Percentiles rank a stretch among this genome's conserved stretches.
Evolutionary conservation across 1,140 invertebrate genomes (phyloP).

Genomic region (Tetragonula clypearis): DNA sequence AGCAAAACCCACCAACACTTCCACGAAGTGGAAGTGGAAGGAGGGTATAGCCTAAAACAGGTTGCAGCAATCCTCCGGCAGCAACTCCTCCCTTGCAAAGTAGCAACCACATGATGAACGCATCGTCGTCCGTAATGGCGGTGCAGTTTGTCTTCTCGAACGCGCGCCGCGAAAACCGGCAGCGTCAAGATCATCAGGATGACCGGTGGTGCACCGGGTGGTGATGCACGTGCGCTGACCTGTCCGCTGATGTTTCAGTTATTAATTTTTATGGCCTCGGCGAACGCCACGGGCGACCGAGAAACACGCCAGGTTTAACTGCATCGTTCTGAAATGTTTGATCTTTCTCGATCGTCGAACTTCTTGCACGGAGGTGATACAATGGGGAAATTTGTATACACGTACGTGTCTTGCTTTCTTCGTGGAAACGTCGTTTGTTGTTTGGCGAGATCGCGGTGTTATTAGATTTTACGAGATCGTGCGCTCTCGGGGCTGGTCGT

Average conservation of each 20-base stretch:
- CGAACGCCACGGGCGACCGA: neutral
- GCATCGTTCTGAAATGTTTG: neutral
- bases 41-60: neutral
- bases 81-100: constrained; percentile 2
- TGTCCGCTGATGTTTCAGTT: constrained; percentile 35
- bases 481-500: neutral
- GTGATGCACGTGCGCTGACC: neutral
- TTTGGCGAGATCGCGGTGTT: neutral
- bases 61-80: neutral
- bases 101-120: constrained; percentile 12
- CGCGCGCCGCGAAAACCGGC: constrained; percentile 13
- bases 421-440: neutral
- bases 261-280: constrained; percentile 44
- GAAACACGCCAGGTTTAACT: constrained; percentile 17
- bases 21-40: neutral
- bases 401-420: neutral
- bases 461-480: constrained; percentile 5
- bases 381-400: neutral
- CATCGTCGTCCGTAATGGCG: constrained; percentile 16
- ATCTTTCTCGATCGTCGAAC: neutral
- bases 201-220: neutral
- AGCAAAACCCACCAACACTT: neutral
- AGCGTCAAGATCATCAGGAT: constrained; percentile 4
- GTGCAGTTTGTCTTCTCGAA: constrained; percentile 28
- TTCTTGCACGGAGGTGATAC: neutral